phyloP scores from a whole-genome alignment of 2,888 invertebrate species.

The Bhutanitis thaidina region DNA sequence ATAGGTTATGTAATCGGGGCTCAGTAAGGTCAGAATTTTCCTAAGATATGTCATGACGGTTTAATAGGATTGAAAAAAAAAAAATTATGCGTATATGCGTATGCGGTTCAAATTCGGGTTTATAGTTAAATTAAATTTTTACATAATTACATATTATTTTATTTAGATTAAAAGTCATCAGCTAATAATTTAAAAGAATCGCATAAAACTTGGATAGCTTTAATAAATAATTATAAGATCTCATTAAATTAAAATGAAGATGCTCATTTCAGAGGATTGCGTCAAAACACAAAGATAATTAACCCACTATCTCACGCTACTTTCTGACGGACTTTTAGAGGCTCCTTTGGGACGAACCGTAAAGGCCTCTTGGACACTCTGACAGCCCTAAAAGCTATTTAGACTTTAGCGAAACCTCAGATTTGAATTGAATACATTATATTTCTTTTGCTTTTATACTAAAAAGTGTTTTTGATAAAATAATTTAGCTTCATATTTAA shows the following conservation, averaged over 20 bases:
- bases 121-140: too few species aligned
- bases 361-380: not conserved
- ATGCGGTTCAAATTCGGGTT: too few species aligned
- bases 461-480: too few species aligned
- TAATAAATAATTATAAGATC: not conserved
- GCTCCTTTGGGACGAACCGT: not conserved
- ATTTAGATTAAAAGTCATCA: too few species aligned
- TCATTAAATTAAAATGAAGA: not conserved
- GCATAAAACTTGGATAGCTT: not conserved
- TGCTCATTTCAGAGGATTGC: not conserved
- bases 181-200: not conserved
- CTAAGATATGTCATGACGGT: too few species aligned
- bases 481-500: too few species aligned
- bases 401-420: not conserved
- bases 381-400: not conserved
- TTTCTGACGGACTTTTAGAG: not conserved
- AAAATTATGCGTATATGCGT: too few species aligned
- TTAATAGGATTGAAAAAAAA: too few species aligned
- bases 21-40: too few species aligned
- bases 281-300: slow-evolving; percentile 1
- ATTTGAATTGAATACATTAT: not conserved
- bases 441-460: not conserved
- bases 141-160: too few species aligned
- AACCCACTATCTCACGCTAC: not conserved
- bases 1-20: too few species aligned